Conservation (phyloP, 2,113 vertebrate species). For the Pedetes capensis region DNA sequence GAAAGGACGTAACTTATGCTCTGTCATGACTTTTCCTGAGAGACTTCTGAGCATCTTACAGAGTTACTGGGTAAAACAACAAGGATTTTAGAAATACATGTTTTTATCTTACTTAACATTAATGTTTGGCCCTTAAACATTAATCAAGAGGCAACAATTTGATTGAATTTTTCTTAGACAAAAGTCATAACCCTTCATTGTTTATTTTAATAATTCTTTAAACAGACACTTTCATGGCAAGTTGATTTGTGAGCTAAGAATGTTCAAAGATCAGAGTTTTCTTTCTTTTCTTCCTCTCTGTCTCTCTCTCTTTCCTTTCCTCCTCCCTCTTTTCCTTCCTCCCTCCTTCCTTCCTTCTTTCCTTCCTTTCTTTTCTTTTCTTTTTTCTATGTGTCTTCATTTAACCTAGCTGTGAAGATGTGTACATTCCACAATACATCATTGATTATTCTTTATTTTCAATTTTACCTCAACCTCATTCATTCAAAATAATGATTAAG, state of each 20-base stretch:
- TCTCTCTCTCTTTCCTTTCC: neutral
- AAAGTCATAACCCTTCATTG: slow-evolving; percentile 61
- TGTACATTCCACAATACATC: slow-evolving; percentile 48
- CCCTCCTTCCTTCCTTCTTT: neutral
- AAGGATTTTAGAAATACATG: slow-evolving; percentile 58
- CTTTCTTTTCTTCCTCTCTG: no score
- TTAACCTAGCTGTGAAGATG: slow-evolving; percentile 24
- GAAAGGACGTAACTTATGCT: slow-evolving; percentile 57
- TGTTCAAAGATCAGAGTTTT: neutral
- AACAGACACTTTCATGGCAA: slow-evolving; percentile 36
- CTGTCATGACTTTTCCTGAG: slow-evolving; percentile 68
- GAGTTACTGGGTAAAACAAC: slow-evolving; percentile 57
- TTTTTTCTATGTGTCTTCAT: neutral
- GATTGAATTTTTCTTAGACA: slow-evolving; percentile 54
- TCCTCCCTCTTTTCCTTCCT: neutral
- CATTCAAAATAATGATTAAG: slow-evolving; percentile 54
- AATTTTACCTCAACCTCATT: slow-evolving; percentile 64
- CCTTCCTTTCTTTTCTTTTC: no score
- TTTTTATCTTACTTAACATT: slow-evolving; percentile 68
- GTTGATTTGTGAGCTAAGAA: slow-evolving; percentile 49
- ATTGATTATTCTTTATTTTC: slow-evolving; percentile 51
- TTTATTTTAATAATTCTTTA: slow-evolving; percentile 58
- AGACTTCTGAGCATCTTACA: slow-evolving; percentile 64
- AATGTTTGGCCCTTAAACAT: slow-evolving; percentile 48
- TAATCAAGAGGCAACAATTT: slow-evolving; percentile 64